A percentile compares a stretch with the other conserved stretches of the same genome.
Evolutionary conservation across 2,888 invertebrate genomes (phyloP).

Genomic region (Drosophila nigricruria): DNA sequence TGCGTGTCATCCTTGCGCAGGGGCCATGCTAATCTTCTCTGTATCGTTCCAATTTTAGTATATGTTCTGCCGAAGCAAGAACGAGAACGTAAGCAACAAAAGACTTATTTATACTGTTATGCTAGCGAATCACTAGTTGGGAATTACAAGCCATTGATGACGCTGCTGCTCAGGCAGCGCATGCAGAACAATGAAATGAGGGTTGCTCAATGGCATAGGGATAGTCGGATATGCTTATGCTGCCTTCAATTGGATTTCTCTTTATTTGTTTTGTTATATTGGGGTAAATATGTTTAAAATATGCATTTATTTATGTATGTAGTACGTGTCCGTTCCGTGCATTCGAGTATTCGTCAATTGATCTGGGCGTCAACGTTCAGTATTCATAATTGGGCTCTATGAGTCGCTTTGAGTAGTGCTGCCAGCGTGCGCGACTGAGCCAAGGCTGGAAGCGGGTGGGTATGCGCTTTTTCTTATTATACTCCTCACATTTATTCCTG

Average conservation of each 20-base stretch:
- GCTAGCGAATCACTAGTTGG: conserved; percentile 8
- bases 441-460: conserved; percentile 29
- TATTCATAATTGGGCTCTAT: conserved; percentile 19
- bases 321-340: not conserved
- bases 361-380: not conserved
- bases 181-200: not conserved
- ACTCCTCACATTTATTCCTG: conserved; percentile 5
- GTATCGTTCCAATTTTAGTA: conserved; percentile 54
- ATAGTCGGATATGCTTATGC: not conserved
- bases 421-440: conserved; percentile 13
- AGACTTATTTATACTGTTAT: not conserved
- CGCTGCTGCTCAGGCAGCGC: not conserved
- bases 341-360: not conserved
- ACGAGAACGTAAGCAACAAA: accelerated
- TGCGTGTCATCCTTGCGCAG: conserved; percentile 52
- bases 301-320: not conserved
- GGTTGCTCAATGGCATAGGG: not conserved
- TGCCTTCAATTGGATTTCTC: not conserved
- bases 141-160: conserved; percentile 24
- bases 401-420: conserved; percentile 10
- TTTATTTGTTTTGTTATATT: conserved; percentile 13
- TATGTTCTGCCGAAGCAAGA: conserved; percentile 48
- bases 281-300: conserved; percentile 6
- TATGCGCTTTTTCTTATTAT: conserved; percentile 22
- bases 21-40: conserved; percentile 53